Evolutionary conservation across 2,113 vertebrate genomes (phyloP).

Genomic region (Sciurus niger): DNA sequence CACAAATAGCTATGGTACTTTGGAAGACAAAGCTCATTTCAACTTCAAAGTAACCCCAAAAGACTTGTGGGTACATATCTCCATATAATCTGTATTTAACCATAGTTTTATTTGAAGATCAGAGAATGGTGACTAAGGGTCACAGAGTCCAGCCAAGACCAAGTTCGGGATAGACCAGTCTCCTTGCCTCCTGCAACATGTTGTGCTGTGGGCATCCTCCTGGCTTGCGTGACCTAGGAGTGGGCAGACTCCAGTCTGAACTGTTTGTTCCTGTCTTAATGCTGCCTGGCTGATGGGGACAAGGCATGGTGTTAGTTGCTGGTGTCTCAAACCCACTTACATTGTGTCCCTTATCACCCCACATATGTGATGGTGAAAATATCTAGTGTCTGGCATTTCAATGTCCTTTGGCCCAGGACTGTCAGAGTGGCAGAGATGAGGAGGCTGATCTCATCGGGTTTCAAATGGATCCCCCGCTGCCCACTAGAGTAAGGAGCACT

Average conservation of each 20-base stretch:
- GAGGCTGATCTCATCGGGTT: not conserved
- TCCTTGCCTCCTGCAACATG: rapidly evolving
- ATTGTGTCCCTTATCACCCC: not conserved
- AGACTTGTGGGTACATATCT: not conserved
- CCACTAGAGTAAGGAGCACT: not conserved
- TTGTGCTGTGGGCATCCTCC: rapidly evolving
- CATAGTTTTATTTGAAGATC: not conserved
- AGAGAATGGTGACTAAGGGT: not conserved
- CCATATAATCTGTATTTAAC: not conserved
- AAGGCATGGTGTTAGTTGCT: not conserved
- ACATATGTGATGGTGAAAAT: not conserved
- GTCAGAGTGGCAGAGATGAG: not conserved
- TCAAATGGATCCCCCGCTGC: not conserved
- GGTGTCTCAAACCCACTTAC: not conserved
- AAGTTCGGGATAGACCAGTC: not conserved
- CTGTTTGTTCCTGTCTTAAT: not conserved
- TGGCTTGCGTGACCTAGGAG: not conserved
- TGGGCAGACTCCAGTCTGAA: not conserved
- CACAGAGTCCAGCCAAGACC: not conserved
- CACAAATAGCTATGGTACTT: not conserved
- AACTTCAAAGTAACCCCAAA: not conserved
- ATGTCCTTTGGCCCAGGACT: not conserved
- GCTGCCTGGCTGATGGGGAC: not conserved
- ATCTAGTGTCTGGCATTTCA: not conserved
- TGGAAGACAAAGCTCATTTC: not conserved